Conservation (phyloP, 2,797 vertebrate species). For the Fratercula arctica region DNA sequence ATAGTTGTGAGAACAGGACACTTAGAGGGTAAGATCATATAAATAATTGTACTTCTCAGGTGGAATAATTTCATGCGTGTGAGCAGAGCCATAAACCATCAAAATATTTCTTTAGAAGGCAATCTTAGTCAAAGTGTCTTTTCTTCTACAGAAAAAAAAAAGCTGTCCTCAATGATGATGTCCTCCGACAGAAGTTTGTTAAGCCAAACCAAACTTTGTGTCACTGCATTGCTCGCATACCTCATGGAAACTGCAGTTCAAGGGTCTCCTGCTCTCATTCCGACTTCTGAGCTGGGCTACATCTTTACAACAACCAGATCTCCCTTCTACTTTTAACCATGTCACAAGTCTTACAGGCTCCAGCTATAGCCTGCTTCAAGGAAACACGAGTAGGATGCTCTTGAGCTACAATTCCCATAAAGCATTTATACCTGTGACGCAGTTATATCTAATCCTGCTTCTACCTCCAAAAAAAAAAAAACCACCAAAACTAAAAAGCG, state of each 20-base stretch:
- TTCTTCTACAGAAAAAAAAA: not conserved
- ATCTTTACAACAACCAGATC: not conserved
- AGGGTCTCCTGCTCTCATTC: fast-evolving
- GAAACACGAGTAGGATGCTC: not conserved
- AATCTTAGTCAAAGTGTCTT: not conserved
- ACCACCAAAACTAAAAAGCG: not conserved
- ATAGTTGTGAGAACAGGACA: not conserved
- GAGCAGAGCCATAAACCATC: not conserved
- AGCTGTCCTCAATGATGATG: not conserved
- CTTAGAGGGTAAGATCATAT: not conserved
- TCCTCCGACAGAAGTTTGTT: not conserved
- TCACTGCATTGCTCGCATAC: not conserved
- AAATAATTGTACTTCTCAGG: not conserved
- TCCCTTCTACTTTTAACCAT: not conserved
- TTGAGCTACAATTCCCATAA: not conserved
- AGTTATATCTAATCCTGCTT: not conserved
- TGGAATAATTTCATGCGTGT: not conserved
- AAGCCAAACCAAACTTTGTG: not conserved
- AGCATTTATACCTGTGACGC: not conserved
- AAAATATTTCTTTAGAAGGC: not conserved
- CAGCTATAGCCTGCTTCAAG: not conserved
- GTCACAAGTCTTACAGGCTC: not conserved
- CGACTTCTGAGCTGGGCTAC: not conserved
- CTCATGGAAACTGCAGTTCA: not conserved
- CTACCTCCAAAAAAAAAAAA: not conserved